Conservation (phyloP, 1,140 invertebrate genomes). For the Caenorhabditis brenneri region DNA sequence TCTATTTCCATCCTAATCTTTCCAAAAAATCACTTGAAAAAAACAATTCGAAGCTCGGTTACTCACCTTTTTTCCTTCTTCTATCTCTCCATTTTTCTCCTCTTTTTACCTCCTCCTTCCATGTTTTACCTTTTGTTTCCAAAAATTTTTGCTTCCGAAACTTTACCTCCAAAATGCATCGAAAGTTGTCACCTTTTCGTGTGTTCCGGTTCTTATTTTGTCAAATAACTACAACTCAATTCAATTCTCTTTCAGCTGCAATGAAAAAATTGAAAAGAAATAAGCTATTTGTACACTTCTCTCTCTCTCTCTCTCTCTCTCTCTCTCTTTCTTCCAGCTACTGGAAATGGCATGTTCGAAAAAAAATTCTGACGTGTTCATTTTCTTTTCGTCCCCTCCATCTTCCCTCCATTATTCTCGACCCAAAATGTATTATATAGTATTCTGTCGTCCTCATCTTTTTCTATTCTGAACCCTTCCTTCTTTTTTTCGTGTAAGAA, state of each 20-base stretch:
- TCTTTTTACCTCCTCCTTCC: not conserved
- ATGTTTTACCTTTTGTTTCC: not conserved
- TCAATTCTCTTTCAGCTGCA: not conserved
- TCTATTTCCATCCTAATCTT: too few species aligned
- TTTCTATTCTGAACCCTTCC: not conserved
- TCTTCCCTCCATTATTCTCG: too few species aligned
- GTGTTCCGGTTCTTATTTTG: not conserved
- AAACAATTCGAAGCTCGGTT: not conserved
- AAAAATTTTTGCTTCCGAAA: too few species aligned
- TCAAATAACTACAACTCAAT: not conserved
- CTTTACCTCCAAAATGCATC: not conserved
- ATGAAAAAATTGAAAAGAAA: not conserved
- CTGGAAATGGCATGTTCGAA: not conserved
- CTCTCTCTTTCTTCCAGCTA: too few species aligned
- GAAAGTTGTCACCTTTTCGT: not conserved
- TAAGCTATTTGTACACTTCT: not conserved
- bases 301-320: too few species aligned
- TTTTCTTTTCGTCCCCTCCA: not conserved
- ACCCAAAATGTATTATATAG: constrained; percentile 1
- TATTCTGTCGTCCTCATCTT: not conserved
- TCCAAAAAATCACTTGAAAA: not conserved
- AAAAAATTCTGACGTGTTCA: not conserved
- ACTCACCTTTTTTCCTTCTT: not conserved
- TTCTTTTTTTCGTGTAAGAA: not conserved
- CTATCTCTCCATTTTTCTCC: not conserved